phyloP scores from a whole-genome alignment of 1,140 invertebrate genomes.

The Paramacrobiotus metropolitanus region DNA sequence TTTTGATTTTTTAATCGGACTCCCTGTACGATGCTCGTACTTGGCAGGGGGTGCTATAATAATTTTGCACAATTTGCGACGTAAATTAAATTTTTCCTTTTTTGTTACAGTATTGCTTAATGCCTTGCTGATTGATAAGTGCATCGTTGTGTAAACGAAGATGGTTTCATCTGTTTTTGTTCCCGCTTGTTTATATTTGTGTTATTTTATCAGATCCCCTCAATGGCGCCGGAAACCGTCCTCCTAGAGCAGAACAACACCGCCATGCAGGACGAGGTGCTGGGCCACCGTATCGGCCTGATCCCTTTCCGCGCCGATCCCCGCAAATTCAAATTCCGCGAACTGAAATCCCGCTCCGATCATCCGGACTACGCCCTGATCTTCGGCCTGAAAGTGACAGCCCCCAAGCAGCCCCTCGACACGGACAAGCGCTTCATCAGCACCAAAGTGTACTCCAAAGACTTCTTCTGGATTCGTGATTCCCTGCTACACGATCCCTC shows the following conservation, averaged over 20 bases:
- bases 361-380: background rate
- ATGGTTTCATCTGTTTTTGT: background rate
- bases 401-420: background rate
- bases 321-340: conserved; percentile 55
- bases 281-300: conserved; percentile 76
- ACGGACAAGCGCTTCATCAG: background rate
- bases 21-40: no score
- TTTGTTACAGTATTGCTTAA: no score
- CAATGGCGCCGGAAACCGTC: conserved; percentile 96
- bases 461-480: background rate
- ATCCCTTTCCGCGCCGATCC: conserved; percentile 85
- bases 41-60: no score
- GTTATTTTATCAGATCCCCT: conserved; percentile 38
- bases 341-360: background rate
- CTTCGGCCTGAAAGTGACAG: background rate
- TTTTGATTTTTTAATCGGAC: background rate
- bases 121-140: no score
- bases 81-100: no score
- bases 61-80: no score
- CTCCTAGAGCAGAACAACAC: conserved; percentile 84
- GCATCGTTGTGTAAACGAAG: background rate
- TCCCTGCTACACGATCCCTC: conserved; percentile 12
- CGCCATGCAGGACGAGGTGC: conserved; percentile 85
- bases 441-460: background rate
- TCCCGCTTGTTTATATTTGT: no score